These are phyloP conservation scores for Eurosta solidaginis DNA, from an alignment of 1,140 invertebrate genomes.

Conservation along the genomic window DNA sequence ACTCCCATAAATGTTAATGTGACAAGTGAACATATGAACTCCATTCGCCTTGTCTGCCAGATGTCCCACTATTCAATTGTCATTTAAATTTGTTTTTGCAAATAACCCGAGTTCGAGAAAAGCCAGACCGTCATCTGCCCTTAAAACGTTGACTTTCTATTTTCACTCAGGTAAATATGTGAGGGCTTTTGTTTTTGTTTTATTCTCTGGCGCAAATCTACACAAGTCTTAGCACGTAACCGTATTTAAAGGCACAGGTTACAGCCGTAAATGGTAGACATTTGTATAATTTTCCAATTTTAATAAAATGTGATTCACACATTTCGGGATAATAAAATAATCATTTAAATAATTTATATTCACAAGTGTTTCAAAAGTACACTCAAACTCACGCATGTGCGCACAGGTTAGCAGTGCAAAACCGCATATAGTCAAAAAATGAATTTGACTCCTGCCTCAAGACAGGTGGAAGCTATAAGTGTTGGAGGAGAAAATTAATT, in stretches of 20 bases:
- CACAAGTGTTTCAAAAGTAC: too few relatives aligned
- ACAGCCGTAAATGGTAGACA: background rate
- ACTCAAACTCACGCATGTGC: too few relatives aligned
- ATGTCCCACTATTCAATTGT: background rate
- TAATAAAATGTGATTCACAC: conserved; percentile 33
- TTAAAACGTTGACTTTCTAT: background rate
- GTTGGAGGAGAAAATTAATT: too few relatives aligned
- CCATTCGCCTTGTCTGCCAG: background rate
- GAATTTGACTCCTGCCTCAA: too few relatives aligned
- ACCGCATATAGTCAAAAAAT: too few relatives aligned
- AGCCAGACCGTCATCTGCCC: background rate
- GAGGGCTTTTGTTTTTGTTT: background rate
- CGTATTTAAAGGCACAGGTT: conserved; percentile 28
- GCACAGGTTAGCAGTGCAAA: too few relatives aligned
- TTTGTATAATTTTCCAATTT: conserved; percentile 36
- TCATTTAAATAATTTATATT: conserved; percentile 31
- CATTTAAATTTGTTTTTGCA: background rate
- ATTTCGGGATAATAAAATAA: conserved; percentile 29
- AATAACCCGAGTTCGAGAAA: background rate
- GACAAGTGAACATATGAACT: conserved; percentile 29
- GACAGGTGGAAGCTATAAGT: too few relatives aligned
- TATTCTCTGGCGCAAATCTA: background rate
- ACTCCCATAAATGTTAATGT: conserved; percentile 39
- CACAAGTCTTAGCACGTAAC: conserved; percentile 30
- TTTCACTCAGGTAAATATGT: background rate